Percentiles rank a stretch among this genome's conserved stretches.
These are phyloP conservation scores for Dendroctonus valens DNA, from an alignment of 1,140 invertebrate species.

Conservation along the genomic window DNA sequence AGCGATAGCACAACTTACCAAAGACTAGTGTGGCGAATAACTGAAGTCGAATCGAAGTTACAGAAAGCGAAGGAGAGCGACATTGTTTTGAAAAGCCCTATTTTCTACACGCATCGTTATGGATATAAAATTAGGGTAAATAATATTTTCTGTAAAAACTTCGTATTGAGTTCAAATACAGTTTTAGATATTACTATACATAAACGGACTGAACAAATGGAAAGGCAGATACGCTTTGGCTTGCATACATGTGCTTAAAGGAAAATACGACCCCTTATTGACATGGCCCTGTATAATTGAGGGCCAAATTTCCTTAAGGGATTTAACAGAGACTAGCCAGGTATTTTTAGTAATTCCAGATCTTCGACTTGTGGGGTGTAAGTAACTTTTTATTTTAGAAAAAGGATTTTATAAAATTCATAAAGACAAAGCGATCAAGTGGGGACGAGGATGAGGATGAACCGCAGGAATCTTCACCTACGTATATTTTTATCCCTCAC, in stretches of 20 bases:
- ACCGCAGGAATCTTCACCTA: conserved; percentile 57
- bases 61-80: conserved; percentile 64
- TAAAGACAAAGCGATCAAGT: conserved; percentile 53
- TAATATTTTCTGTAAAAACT: neutral
- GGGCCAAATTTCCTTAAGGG: conserved; percentile 61
- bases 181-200: conserved; percentile 60
- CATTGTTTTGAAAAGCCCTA: conserved; percentile 59
- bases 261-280: conserved; percentile 67
- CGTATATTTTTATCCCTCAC: conserved; percentile 73
- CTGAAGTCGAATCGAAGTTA: conserved; percentile 62
- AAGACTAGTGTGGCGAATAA: conserved; percentile 67
- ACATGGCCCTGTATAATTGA: conserved; percentile 67
- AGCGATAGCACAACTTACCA: conserved; percentile 48
- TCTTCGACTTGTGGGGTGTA: neutral
- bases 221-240: conserved; percentile 67
- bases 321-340: conserved; percentile 49
- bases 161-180: neutral
- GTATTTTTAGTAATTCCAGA: conserved; percentile 20
- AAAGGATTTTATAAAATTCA: conserved; percentile 53
- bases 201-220: conserved; percentile 73
- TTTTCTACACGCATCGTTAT: conserved; percentile 66
- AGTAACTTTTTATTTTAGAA: conserved; percentile 38
- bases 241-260: conserved; percentile 62
- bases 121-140: conserved; percentile 70
- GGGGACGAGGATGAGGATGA: conserved; percentile 53